These are phyloP conservation scores for Lasioglossum albipes DNA, from an alignment of 1,140 invertebrate species.

Conservation along the genomic window DNA sequence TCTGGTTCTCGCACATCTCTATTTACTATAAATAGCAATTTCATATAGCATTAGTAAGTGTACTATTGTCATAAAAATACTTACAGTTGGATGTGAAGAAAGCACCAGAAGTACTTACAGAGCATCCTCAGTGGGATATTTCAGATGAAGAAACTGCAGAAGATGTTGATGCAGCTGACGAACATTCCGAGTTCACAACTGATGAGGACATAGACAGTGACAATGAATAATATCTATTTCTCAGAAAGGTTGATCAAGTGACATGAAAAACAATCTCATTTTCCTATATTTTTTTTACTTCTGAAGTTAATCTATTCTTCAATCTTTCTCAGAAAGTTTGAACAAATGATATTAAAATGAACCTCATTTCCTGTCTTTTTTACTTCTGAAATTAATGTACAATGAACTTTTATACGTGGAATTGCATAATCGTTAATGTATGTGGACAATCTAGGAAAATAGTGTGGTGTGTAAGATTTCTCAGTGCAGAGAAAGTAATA, in stretches of 20 bases:
- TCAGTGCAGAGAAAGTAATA: conserved; percentile 66
- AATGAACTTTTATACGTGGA: conserved; percentile 65
- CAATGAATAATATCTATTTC: conserved; percentile 76
- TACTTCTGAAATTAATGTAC: conserved; percentile 63
- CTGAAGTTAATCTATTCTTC: too few relatives aligned
- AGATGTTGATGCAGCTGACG: conserved; percentile 84
- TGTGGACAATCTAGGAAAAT: conserved; percentile 66
- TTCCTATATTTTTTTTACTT: conserved; percentile 56
- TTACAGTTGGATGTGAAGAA: conserved; percentile 95
- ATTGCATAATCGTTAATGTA: conserved; percentile 65
- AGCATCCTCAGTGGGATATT: conserved; percentile 98
- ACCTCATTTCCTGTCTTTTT: conserved; percentile 56
- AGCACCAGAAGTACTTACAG: conserved; percentile 92
- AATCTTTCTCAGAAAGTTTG: conserved; percentile 37
- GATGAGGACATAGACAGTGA: conserved; percentile 84
- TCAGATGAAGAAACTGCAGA: conserved; percentile 95
- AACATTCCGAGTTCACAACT: conserved; percentile 86
- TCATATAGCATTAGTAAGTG: background rate
- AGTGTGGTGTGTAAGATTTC: conserved; percentile 61
- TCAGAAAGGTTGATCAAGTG: conserved; percentile 37
- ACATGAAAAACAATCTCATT: conserved; percentile 54
- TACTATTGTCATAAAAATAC: background rate
- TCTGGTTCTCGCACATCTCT: too few relatives aligned
- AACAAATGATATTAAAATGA: conserved; percentile 50
- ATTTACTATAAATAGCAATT: background rate